Conservation (phyloP, 2,888 invertebrate genomes). For the Epiblema foenella region DNA sequence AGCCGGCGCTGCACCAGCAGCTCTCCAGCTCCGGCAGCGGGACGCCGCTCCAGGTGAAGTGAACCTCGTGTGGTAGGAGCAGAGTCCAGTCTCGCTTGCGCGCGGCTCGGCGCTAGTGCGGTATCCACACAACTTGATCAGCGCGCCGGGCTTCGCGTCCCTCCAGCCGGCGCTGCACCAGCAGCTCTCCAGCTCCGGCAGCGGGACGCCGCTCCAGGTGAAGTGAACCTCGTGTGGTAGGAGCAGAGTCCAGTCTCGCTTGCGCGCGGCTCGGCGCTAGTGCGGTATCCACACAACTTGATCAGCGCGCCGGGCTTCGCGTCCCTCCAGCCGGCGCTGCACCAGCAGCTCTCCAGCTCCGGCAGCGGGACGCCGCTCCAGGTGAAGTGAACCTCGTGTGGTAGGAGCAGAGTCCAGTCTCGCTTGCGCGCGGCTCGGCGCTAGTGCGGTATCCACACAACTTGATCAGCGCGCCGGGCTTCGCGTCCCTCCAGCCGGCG, state of each 20-base stretch:
- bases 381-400: constrained; percentile 51
- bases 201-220: constrained; percentile 78
- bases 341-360: constrained; percentile 70
- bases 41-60: constrained; percentile 74
- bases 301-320: constrained; percentile 71
- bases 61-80: too few species aligned
- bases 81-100: too few species aligned
- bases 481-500: constrained; percentile 70
- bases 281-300: constrained; percentile 89
- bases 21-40: constrained; percentile 68
- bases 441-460: constrained; percentile 91
- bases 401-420: too few species aligned
- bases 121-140: constrained; percentile 87
- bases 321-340: constrained; percentile 70
- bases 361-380: constrained; percentile 77
- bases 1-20: constrained; percentile 75
- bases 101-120: constrained; percentile 88
- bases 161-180: constrained; percentile 74
- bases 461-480: constrained; percentile 69
- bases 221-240: background rate
- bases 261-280: constrained; percentile 85
- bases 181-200: constrained; percentile 69
- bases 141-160: constrained; percentile 67
- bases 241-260: too few species aligned
- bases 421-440: constrained; percentile 78